Percentiles rank a stretch among this genome's conserved stretches.
phyloP scores from a whole-genome alignment of 2,113 vertebrate species.

The Bubalus kerabau region DNA sequence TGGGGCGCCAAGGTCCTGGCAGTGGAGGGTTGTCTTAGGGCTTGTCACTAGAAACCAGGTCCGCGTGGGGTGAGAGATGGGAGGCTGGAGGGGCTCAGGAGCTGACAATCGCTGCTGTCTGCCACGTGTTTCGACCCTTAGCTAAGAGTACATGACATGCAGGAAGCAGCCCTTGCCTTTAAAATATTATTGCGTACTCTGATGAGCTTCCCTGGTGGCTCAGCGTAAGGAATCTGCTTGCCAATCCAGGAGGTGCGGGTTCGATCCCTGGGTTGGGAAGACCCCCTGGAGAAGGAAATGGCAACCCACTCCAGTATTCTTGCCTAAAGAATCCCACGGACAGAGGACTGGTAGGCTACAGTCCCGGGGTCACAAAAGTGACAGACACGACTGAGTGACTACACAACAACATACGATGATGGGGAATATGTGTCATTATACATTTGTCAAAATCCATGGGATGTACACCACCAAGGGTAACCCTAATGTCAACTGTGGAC shows the following conservation, averaged over 20 bases:
- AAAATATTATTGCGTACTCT: neutral
- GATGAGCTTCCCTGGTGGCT: neutral
- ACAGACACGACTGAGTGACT: neutral
- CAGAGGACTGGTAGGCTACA: neutral
- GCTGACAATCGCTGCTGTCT: neutral
- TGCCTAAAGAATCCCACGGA: neutral
- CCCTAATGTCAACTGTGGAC: fast-evolving
- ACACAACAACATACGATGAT: neutral
- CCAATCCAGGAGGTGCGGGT: neutral
- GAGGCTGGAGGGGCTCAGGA: neutral
- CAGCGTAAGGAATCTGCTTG: neutral
- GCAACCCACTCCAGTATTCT: neutral
- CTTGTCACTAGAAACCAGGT: neutral
- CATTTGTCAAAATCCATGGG: neutral
- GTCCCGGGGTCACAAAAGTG: neutral
- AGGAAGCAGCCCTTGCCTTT: neutral
- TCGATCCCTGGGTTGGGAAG: neutral
- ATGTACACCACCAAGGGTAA: neutral
- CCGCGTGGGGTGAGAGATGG: neutral
- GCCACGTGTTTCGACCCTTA: neutral
- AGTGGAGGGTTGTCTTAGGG: neutral
- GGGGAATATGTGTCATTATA: fast-evolving
- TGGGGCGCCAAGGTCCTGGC: constrained; percentile 7
- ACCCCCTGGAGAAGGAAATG: neutral
- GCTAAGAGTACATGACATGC: fast-evolving